These are phyloP conservation scores for Hirudo medicinalis DNA, from an alignment of 1,140 invertebrate species.

Conservation along the genomic window DNA sequence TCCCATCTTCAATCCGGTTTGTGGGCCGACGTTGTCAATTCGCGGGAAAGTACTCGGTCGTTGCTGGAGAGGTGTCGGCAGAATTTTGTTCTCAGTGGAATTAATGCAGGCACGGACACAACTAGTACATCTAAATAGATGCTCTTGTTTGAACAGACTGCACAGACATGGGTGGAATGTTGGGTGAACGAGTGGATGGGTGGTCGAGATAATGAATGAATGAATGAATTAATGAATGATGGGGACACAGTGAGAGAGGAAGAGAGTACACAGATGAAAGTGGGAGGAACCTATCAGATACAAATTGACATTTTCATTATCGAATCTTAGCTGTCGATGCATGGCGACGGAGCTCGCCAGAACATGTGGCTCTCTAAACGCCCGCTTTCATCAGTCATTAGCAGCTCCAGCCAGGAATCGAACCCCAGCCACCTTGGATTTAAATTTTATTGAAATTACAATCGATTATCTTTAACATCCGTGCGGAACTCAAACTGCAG, in stretches of 20 bases:
- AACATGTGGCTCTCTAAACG: not conserved
- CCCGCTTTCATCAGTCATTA: not conserved
- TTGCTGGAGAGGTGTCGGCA: too few species aligned
- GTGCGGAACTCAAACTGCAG: not conserved
- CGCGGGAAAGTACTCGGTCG: too few species aligned
- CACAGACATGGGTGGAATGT: too few species aligned
- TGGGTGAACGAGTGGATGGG: too few species aligned
- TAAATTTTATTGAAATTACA: not conserved
- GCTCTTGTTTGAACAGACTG: too few species aligned
- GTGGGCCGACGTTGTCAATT: too few species aligned
- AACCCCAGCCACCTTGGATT: not conserved
- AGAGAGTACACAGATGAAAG: not conserved
- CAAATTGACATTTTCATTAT: slow-evolving; percentile 15
- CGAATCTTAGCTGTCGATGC: not conserved
- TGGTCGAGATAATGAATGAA: not conserved
- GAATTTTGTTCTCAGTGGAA: not conserved
- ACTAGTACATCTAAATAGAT: not conserved
- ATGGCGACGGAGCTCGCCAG: not conserved
- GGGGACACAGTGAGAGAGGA: not conserved
- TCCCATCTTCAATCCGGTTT: too few species aligned
- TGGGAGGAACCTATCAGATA: not conserved
- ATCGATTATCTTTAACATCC: not conserved
- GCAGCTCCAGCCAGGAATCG: not conserved
- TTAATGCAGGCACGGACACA: not conserved
- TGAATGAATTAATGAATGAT: slow-evolving; percentile 6